A percentile compares a stretch with the other conserved stretches of the same genome.
phyloP scores from a whole-genome alignment of 2,113 vertebrate species.

The Carettochelys insculpta region DNA sequence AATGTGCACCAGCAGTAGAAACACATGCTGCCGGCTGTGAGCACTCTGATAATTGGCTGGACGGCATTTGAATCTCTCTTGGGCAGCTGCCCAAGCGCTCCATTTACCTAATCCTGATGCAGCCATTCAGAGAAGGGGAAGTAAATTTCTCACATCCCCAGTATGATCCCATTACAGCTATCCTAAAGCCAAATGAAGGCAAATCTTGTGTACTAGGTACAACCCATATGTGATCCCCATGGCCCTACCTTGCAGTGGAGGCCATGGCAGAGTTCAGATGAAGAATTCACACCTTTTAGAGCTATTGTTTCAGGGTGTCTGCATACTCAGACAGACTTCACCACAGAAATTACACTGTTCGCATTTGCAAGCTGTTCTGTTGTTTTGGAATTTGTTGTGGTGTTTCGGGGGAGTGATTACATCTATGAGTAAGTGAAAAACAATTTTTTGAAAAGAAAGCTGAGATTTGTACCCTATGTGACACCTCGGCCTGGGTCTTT shows the following conservation, averaged over 20 bases:
- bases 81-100: no score
- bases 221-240: fast-evolving
- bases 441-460: background rate
- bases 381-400: background rate
- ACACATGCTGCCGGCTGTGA: no score
- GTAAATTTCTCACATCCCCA: background rate
- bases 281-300: background rate
- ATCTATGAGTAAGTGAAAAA: background rate
- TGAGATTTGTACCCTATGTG: background rate
- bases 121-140: background rate
- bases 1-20: no score
- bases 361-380: background rate
- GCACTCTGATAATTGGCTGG: no score
- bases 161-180: background rate
- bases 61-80: no score
- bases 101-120: no score
- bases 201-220: background rate
- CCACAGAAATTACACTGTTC: background rate
- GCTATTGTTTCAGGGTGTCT: background rate
- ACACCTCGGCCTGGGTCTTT: background rate
- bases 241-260: background rate
- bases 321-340: background rate
- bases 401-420: background rate
- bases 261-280: background rate
- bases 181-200: background rate